Evolutionary conservation across 2,113 vertebrate genomes (phyloP).

Genomic region (Girardinichthys multiradiatus): DNA sequence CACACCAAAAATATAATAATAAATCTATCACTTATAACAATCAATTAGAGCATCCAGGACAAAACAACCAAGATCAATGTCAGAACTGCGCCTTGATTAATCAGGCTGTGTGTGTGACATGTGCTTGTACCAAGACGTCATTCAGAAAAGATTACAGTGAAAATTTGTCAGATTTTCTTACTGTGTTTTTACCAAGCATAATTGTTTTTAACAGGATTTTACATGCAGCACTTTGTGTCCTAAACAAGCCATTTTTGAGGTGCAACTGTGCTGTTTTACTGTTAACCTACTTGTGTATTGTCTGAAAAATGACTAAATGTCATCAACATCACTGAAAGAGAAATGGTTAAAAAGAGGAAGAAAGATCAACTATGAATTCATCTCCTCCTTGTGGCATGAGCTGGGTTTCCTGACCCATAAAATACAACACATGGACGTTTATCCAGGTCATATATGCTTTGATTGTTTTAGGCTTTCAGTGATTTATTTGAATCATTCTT

Average conservation of each 20-base stretch:
- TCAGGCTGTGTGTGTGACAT: not conserved
- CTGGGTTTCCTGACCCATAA: conserved; percentile 4
- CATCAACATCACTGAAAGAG: not conserved
- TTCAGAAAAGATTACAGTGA: not conserved
- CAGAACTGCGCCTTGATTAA: no score
- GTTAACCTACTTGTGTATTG: not conserved
- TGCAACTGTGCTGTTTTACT: not conserved
- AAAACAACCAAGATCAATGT: no score
- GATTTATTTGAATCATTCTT: no score
- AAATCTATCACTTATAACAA: no score
- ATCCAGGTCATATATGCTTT: no score
- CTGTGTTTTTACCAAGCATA: not conserved
- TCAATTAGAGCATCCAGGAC: no score
- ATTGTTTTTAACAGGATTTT: not conserved
- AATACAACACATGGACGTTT: not conserved
- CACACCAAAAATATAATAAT: not conserved
- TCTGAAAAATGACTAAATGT: not conserved
- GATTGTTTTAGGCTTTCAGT: no score
- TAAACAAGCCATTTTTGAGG: not conserved
- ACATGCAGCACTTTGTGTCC: not conserved
- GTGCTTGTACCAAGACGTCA: not conserved
- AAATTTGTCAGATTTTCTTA: not conserved
- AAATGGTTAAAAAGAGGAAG: not conserved
- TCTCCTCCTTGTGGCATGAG: conserved; percentile 5
- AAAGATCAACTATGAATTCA: no score